Evolutionary conservation across 1,140 invertebrate genomes (phyloP).

Genomic region (Potamilus streckersoni): DNA sequence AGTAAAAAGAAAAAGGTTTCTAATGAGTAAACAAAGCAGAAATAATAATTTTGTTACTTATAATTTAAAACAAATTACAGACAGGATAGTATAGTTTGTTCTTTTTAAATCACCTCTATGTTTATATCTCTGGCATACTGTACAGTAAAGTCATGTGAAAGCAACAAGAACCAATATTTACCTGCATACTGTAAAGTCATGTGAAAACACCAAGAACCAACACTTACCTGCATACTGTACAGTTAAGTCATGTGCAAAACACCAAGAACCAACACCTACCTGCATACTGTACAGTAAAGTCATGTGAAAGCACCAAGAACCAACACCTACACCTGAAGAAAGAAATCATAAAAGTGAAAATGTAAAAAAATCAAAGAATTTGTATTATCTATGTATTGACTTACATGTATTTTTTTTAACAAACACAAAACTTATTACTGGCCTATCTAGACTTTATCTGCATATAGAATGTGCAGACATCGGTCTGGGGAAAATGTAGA

Average conservation of each 20-base stretch:
- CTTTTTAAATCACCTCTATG: too few relatives aligned
- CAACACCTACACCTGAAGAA: conserved; percentile 67
- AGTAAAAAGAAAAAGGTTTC: too few relatives aligned
- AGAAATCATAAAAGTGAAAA: conserved; percentile 3
- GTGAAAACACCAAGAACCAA: conserved; percentile 71
- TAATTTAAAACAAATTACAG: too few relatives aligned
- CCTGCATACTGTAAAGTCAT: conserved; percentile 70
- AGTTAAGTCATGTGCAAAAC: background rate
- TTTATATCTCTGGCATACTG: too few relatives aligned
- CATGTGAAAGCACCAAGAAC: conserved; percentile 71
- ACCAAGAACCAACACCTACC: conserved; percentile 32
- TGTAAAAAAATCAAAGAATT: conserved; percentile 6
- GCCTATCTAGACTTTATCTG: background rate
- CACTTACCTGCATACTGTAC: conserved; percentile 40
- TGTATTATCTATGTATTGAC: conserved; percentile 5
- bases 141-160: too few relatives aligned
- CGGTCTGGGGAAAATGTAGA: background rate
- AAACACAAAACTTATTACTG: background rate
- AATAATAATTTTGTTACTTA: too few relatives aligned
- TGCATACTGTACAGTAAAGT: conserved; percentile 70
- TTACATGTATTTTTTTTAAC: background rate
- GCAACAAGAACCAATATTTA: conserved; percentile 29
- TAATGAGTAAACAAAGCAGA: too few relatives aligned
- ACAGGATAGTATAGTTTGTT: too few relatives aligned
- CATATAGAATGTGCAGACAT: background rate